Evolutionary conservation across 2,888 invertebrate genomes (phyloP), one percentile per base, ranked within the genome.

Genomic region (Agrilus cyanescens): DNA sequence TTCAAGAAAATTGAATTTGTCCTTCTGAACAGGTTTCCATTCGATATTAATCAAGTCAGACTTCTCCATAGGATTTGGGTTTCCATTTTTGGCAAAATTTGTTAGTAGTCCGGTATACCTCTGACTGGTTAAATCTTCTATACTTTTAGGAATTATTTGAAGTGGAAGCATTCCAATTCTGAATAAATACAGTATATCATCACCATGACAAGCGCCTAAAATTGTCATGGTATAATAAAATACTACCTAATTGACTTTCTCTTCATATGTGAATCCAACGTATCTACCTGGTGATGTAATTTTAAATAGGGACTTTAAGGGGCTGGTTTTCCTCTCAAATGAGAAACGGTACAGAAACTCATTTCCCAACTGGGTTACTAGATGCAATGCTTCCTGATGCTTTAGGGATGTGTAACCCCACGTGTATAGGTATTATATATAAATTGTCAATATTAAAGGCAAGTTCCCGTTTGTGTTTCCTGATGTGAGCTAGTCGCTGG

Each of bases 181-280:
- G 12, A 60, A 40, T 37, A 59, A 59, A 8, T 55, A 53, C n/a
- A 60, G 38, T 14, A 58, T 36, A 5, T 60, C 59, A 46, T 59
- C 60, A 20, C 48, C 55, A 45, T 59, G 58, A 32, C 49, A 50
- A 4, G 50, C 54, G 29, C 57, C 58, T 57, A 43, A 38, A 50
- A 46, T 30, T 20, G 6, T 6, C 6, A 5, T 20, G 20, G 20
- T 20, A 2, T 20, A 20, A 20, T 20, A 7, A 20, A 3, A 20
- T 20, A 20, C 5, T 7, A 20, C 6, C 7, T 20, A 20, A 7
- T 20, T n/a, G n/a, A n/a, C n/a, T n/a, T n/a, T n/a, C n/a, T n/a
- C n/a, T 20, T 20, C 20, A 4, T 20, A 7, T 5, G 20, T 6
- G n/a, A n/a, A n/a, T n/a, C n/a, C n/a, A n/a, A n/a, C n/a, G n/a